phyloP scores from a whole-genome alignment of 2,888 invertebrate species.

The Lottia scabra region DNA sequence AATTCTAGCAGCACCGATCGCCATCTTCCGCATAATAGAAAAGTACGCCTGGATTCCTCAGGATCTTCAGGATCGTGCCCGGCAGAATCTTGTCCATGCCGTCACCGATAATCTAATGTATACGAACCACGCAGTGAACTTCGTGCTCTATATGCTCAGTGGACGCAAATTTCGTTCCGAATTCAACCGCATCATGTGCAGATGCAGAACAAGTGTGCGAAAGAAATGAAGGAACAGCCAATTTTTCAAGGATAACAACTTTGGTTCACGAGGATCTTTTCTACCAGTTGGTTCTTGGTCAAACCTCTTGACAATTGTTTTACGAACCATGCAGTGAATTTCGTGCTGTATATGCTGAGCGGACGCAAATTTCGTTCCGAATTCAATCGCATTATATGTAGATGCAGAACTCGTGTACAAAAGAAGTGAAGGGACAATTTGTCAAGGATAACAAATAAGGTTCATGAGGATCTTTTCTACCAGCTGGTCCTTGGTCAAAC shows the following conservation, averaged over 20 bases:
- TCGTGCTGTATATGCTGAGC: constrained; percentile 28
- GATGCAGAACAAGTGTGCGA: neutral
- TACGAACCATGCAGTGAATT: constrained; percentile 32
- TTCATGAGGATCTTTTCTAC: too few species aligned
- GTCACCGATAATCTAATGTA: constrained; percentile 35
- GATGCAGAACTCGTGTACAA: neutral
- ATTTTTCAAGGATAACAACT: too few species aligned
- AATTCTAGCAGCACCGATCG: constrained; percentile 26
- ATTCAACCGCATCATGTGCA: constrained; percentile 13
- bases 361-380: constrained; percentile 24
- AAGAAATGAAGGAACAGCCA: too few species aligned
- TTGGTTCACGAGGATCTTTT: too few species aligned
- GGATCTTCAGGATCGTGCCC: constrained; percentile 13
- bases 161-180: constrained; percentile 24
- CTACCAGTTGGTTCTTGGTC: too few species aligned
- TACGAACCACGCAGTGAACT: constrained; percentile 32
- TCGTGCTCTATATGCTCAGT: constrained; percentile 28
- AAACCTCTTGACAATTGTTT: too few species aligned
- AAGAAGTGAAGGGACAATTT: too few species aligned
- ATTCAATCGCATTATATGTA: constrained; percentile 13
- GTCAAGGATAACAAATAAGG: too few species aligned
- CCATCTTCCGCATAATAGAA: constrained; percentile 22
- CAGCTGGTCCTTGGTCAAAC: too few species aligned
- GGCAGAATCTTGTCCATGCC: constrained; percentile 20
- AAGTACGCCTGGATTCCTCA: constrained; percentile 19